Evolutionary conservation across 2,888 invertebrate species (phyloP).

Genomic region (Oxyteleia sp.): DNA sequence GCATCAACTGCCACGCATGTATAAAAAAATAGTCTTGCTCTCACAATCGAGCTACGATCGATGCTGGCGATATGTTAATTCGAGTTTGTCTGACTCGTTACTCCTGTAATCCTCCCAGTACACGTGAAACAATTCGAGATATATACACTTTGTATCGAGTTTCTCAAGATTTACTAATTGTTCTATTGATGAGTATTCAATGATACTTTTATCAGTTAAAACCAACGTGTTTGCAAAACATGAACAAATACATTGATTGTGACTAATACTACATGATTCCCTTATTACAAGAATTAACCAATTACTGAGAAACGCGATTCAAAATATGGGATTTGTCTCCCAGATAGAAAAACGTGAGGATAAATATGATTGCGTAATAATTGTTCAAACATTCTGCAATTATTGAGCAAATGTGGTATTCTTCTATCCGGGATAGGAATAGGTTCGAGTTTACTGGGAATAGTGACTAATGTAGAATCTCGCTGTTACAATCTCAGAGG

Average conservation of each 20-base stretch:
- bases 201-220: too few relatives aligned
- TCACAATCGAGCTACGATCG: conserved; percentile 51
- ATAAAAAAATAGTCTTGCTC: conserved; percentile 51
- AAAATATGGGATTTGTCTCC: neutral
- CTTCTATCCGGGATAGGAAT: conserved; percentile 3
- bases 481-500: conserved; percentile 50
- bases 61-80: conserved; percentile 31
- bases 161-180: too few relatives aligned
- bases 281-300: too few relatives aligned
- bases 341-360: too few relatives aligned
- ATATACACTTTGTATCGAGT: neutral
- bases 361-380: too few relatives aligned
- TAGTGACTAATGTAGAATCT: conserved; percentile 55
- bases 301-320: conserved; percentile 1
- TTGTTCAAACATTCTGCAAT: neutral
- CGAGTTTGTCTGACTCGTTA: conserved; percentile 27
- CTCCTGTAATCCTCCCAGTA: conserved; percentile 15
- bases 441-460: conserved; percentile 29
- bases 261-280: too few relatives aligned
- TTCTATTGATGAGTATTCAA: too few relatives aligned
- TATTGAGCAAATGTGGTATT: neutral
- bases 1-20: neutral
- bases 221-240: too few relatives aligned
- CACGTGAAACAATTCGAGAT: neutral
- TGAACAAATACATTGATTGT: too few relatives aligned